Conservation (phyloP, 1,140 invertebrate genomes). For the Neodiprion pinetum region DNA sequence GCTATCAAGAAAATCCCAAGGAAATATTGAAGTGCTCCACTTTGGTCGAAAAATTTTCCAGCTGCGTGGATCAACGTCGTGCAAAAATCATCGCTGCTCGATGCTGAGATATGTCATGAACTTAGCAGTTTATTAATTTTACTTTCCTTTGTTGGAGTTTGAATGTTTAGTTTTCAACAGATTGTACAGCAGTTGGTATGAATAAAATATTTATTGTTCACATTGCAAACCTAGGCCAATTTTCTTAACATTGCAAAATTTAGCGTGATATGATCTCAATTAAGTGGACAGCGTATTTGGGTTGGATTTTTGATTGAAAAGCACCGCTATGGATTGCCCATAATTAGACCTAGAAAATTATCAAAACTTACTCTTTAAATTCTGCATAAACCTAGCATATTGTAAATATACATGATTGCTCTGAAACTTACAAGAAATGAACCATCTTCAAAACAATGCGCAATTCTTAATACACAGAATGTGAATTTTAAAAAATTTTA, state of each 20-base stretch:
- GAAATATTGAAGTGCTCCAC: conserved; percentile 62
- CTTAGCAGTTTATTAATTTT: background rate
- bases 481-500: background rate
- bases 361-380: too few relatives aligned
- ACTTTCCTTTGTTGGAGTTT: conserved; percentile 12
- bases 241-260: too few relatives aligned
- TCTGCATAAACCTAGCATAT: too few relatives aligned
- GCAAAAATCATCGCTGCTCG: conserved; percentile 40
- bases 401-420: too few relatives aligned
- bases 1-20: conserved; percentile 62
- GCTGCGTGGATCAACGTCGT: conserved; percentile 61
- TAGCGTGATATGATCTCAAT: too few relatives aligned
- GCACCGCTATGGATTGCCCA: too few relatives aligned
- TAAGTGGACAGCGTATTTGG: too few relatives aligned
- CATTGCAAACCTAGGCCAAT: background rate
- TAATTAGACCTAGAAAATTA: too few relatives aligned
- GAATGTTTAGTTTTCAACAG: conserved; percentile 20
- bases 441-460: too few relatives aligned
- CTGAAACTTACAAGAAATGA: too few relatives aligned
- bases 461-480: background rate
- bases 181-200: conserved; percentile 21
- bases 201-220: conserved; percentile 22
- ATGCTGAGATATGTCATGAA: conserved; percentile 33
- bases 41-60: conserved; percentile 61
- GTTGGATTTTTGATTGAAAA: too few relatives aligned